A percentile compares a stretch with the other conserved stretches of the same genome.
phyloP scores from a whole-genome alignment of 2,888 invertebrate species.

The Drosophila paracracens region DNA sequence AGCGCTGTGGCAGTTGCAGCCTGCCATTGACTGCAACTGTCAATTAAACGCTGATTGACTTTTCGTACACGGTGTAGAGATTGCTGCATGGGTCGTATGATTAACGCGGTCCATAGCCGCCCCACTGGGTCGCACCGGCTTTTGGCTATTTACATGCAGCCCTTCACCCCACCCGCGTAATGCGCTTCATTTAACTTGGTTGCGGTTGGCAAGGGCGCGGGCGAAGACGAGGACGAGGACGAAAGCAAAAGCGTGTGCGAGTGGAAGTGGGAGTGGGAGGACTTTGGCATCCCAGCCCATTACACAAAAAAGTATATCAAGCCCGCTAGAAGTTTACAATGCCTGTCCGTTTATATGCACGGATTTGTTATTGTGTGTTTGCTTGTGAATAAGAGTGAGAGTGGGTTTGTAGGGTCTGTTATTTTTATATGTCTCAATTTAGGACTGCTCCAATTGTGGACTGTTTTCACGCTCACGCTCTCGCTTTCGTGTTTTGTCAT shows the following conservation, averaged over 20 bases:
- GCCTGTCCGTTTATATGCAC: conserved; percentile 36
- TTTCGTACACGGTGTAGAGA: conserved; percentile 51
- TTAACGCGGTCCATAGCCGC: conserved; percentile 53
- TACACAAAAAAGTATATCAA: conserved; percentile 76
- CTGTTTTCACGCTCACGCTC: conserved; percentile 49
- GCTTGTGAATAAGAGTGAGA: conserved; percentile 3
- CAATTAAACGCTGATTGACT: conserved; percentile 78
- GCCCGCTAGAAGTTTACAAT: conserved; percentile 79
- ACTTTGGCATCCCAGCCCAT: conserved; percentile 70
- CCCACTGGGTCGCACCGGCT: conserved; percentile 20
- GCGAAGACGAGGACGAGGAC: conserved; percentile 5
- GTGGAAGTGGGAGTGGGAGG: conserved; percentile 24
- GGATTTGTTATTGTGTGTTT: conserved; percentile 8
- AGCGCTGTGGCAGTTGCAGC: conserved; percentile 17
- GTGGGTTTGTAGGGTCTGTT: conserved; percentile 41
- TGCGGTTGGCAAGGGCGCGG: conserved; percentile 60
- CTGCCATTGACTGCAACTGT: conserved; percentile 69
- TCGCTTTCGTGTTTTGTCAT: conserved; percentile 24
- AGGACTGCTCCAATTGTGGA: conserved; percentile 43
- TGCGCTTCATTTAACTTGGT: conserved; percentile 76
- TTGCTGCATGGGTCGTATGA: conserved; percentile 70
- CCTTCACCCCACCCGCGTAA: conserved; percentile 5
- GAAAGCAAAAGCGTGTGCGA: conserved; percentile 4
- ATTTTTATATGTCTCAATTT: conserved; percentile 70
- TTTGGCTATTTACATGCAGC: conserved; percentile 58